Evolutionary conservation across 2,113 vertebrate species (phyloP), one percentile per base, ranked within the genome.

Genomic region (Bambusicola thoracicus): DNA sequence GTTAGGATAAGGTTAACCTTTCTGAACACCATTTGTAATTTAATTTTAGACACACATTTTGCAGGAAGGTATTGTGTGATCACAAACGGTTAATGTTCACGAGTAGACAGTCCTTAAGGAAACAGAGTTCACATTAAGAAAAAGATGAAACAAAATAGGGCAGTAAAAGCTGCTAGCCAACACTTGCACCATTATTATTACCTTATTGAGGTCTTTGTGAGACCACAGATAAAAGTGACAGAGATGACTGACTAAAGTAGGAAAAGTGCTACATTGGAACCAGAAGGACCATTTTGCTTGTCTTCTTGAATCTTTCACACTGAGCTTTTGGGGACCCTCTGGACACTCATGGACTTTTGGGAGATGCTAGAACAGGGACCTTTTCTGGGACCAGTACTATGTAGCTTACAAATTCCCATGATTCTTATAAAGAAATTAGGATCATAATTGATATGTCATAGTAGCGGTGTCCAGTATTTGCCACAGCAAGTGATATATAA

Each of bases 11-110:
- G 43, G 84, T 81, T 87, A 92, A 91, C 43, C 51, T 90, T 65
- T 86, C 79, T 48, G 69, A 93, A 79, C 56, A 86, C 61, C 83
- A 88, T 86, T 82, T 93, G 93, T 75, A 89, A 82, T 90, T 93
- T 92, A 90, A 92, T 92, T 94, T 95, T 90, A 94, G 90, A 40
- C 61, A 56, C 34, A 30, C 27, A 53, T 89, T 90, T 92, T 81
- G 46, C 16, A 61, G 43, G n/a, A 68, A 51, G 58, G 66, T 81
- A 74, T 87, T 92, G 70, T 7, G 20, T 61, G 74, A 76, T 82
- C 74, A 89, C 43, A 92, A 94, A 95, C 72, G 13, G 77, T 81
- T 89, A 94, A 81, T 68, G 70, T 87, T 92, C 81, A 51, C 36
- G 30, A 10, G 11, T 78, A 94, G 66, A 48, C 69, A 68, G 48